A percentile compares a stretch with the other conserved stretches of the same genome.
These are phyloP conservation scores for Donacobius atricapilla DNA, from an alignment of 2,113 vertebrate species.

Conservation along the genomic window DNA sequence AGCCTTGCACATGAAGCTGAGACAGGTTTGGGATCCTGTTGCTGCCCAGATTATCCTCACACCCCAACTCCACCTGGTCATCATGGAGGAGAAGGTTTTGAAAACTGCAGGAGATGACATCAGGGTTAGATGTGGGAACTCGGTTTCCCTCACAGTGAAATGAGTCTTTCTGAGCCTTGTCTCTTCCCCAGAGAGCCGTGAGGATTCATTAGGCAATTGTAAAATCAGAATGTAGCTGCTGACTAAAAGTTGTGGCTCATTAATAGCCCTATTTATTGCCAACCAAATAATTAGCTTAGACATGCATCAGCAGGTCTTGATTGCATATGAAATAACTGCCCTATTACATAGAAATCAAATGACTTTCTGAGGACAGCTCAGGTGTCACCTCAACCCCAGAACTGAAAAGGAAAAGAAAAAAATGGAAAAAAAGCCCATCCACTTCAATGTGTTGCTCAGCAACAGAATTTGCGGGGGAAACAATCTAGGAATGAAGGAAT, in stretches of 20 bases:
- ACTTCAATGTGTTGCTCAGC: conserved; percentile 59
- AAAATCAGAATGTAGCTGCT: conserved; percentile 22
- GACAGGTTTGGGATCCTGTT: neutral
- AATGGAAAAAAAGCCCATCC: neutral
- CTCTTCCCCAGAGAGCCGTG: neutral
- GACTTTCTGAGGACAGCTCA: conserved; percentile 47
- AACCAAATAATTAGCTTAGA: conserved; percentile 64
- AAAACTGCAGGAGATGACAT: neutral
- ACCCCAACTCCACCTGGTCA: neutral
- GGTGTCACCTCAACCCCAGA: conserved; percentile 53
- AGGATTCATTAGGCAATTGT: conserved; percentile 18
- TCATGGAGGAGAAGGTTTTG: neutral
- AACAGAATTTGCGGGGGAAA: conserved; percentile 62
- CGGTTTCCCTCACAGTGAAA: neutral
- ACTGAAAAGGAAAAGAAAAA: neutral
- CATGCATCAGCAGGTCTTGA: conserved; percentile 37
- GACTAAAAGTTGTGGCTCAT: neutral
- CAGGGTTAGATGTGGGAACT: neutral
- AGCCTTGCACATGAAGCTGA: neutral
- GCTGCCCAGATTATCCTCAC: neutral
- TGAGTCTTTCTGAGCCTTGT: neutral
- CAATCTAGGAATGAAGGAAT: conserved; percentile 53
- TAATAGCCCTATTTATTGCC: conserved; percentile 48
- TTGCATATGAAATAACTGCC: conserved; percentile 47
- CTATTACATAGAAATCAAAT: conserved; percentile 65